Conservation (phyloP, 2,888 invertebrate genomes). For the Serrognathus titanus region DNA sequence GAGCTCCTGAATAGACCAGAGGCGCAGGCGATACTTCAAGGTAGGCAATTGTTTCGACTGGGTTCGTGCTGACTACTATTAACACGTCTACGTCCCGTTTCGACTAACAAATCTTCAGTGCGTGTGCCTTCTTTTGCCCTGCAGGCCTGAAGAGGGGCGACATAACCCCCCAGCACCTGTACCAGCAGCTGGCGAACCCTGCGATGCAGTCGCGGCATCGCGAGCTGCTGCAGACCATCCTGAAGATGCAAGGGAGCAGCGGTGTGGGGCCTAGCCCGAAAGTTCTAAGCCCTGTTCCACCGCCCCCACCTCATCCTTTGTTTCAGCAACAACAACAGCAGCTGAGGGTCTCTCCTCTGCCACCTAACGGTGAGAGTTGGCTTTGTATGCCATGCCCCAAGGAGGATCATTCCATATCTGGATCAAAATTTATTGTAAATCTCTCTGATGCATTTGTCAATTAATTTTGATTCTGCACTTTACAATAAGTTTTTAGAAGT, state of each 20-base stretch:
- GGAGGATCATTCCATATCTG: too few species aligned
- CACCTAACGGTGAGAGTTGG: conserved; percentile 55
- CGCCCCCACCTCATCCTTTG: conserved; percentile 46
- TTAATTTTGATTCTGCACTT: too few species aligned
- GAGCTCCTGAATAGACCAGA: conserved; percentile 71
- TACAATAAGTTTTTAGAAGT: too few species aligned
- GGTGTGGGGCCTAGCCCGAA: conserved; percentile 43
- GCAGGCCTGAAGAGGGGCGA: conserved; percentile 72
- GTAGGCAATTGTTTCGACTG: conserved; percentile 42
- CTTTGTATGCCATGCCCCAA: not conserved
- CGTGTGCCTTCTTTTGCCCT: not conserved
- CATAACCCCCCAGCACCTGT: conserved; percentile 69
- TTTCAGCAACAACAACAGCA: conserved; percentile 54
- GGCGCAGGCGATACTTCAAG: conserved; percentile 73
- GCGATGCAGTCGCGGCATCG: conserved; percentile 71
- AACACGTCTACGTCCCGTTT: not conserved
- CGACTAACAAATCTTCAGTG: not conserved
- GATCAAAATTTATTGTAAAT: too few species aligned
- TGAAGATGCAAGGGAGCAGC: conserved; percentile 53
- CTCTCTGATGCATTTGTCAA: too few species aligned
- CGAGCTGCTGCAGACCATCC: conserved; percentile 66
- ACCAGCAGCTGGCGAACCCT: conserved; percentile 73
- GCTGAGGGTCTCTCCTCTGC: conserved; percentile 61
- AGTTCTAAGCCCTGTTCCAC: conserved; percentile 46
- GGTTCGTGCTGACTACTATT: not conserved